These are phyloP conservation scores for Fistularia commersonii DNA, from an alignment of 2,797 vertebrate species.

Conservation along the genomic window DNA sequence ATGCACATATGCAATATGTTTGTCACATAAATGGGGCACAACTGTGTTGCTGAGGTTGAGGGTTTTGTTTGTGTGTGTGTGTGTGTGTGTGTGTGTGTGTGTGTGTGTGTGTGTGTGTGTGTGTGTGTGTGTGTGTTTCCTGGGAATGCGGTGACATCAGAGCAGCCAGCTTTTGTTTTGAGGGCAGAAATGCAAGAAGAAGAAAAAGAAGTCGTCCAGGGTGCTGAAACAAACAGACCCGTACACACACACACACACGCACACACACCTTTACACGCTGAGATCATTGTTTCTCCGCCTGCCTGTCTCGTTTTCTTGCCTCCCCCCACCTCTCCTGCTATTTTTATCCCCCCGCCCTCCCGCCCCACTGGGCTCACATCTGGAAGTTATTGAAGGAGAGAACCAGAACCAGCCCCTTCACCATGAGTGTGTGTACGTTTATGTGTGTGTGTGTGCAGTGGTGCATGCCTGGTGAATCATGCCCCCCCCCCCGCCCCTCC, in stretches of 20 bases:
- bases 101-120: slow-evolving; percentile 27
- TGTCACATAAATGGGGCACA: slow-evolving; percentile 1
- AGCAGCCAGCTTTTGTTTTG: slow-evolving; percentile 38
- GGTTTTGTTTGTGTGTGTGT: slow-evolving; percentile 32
- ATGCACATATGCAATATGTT: too few relatives aligned
- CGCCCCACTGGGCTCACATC: slow-evolving; percentile 75
- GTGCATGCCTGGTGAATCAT: slow-evolving; percentile 37
- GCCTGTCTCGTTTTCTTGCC: slow-evolving; percentile 19
- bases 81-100: slow-evolving; percentile 12
- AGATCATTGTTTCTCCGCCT: too few relatives aligned
- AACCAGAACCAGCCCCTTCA: slow-evolving; percentile 68
- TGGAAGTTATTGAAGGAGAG: slow-evolving; percentile 75
- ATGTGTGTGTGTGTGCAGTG: slow-evolving; percentile 17
- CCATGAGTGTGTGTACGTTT: slow-evolving; percentile 40
- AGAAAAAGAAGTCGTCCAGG: slow-evolving; percentile 10
- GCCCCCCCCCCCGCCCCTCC: slow-evolving; percentile 22
- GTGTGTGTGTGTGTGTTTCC: slow-evolving; percentile 21
- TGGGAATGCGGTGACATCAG: slow-evolving; percentile 69
- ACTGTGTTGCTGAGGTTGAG: slow-evolving; percentile 39
- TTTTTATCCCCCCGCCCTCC: slow-evolving; percentile 69
- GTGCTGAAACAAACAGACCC: slow-evolving; percentile 20
- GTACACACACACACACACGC: too few relatives aligned
- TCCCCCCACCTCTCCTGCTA: slow-evolving; percentile 56
- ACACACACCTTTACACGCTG: too few relatives aligned
- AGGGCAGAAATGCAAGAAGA: too few relatives aligned